phyloP scores from a whole-genome alignment of 2,797 vertebrate genomes.

The Sarcophilus harrisii region DNA sequence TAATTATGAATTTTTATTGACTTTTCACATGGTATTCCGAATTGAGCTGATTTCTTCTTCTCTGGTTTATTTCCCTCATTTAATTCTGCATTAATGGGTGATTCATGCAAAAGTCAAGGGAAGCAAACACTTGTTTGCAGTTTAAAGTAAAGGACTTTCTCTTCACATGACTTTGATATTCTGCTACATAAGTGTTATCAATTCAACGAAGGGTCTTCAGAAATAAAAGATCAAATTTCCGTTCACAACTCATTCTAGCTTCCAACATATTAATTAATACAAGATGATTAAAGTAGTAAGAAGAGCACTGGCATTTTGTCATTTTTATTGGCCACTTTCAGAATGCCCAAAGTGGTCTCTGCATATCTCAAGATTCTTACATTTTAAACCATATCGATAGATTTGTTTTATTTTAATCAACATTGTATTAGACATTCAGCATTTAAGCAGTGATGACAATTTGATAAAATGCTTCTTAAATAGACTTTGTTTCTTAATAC shows the following conservation, averaged over 20 bases:
- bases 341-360: slow-evolving; percentile 67
- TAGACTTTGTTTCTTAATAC: slow-evolving; percentile 17
- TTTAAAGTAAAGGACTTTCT: not conserved
- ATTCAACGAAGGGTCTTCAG: not conserved
- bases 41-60: slow-evolving; percentile 22
- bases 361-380: slow-evolving; percentile 65
- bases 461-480: slow-evolving; percentile 32
- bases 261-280: slow-evolving; percentile 57
- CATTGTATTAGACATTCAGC: slow-evolving; percentile 49
- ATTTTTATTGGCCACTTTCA: slow-evolving; percentile 62
- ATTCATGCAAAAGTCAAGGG: slow-evolving; percentile 13
- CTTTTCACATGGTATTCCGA: slow-evolving; percentile 19
- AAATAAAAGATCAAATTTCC: slow-evolving; percentile 5
- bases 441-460: slow-evolving; percentile 50
- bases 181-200: slow-evolving; percentile 19
- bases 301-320: slow-evolving; percentile 69
- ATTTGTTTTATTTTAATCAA: slow-evolving; percentile 48
- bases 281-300: slow-evolving; percentile 69
- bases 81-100: not conserved
- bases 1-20: slow-evolving; percentile 54
- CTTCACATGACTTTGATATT: slow-evolving; percentile 42
- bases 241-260: not conserved
- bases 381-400: slow-evolving; percentile 46
- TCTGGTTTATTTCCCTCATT: not conserved
- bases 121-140: not conserved